phyloP scores from a whole-genome alignment of 2,888 invertebrate genomes.

The Hermaeophaga mercurialis region DNA sequence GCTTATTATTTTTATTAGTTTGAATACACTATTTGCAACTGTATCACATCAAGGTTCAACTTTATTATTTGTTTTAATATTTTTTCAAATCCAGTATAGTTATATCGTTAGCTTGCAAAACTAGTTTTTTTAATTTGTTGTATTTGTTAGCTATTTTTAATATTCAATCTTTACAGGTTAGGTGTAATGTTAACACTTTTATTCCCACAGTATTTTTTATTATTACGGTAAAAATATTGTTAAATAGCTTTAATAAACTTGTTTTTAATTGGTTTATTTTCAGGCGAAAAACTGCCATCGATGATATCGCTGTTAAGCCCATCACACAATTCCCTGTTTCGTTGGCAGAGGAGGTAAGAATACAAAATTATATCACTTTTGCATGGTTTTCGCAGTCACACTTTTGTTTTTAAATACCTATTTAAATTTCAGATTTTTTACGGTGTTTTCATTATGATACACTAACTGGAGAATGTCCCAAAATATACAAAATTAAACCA shows the following conservation, averaged over 20 bases:
- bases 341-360: conserved; percentile 80
- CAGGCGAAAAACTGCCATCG: conserved; percentile 72
- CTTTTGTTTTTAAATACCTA: too few relatives aligned
- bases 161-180: conserved; percentile 33
- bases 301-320: conserved; percentile 89
- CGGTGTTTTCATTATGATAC: too few relatives aligned
- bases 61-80: conserved; percentile 43
- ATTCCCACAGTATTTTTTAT: conserved; percentile 48
- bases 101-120: conserved; percentile 40
- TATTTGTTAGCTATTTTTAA: conserved; percentile 20
- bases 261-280: conserved; percentile 30
- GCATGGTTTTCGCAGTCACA: too few relatives aligned
- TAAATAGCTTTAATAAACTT: conserved; percentile 17
- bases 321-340: conserved; percentile 83
- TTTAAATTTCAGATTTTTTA: too few relatives aligned
- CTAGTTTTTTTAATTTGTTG: conserved; percentile 43
- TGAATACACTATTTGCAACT: conserved; percentile 19
- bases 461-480: too few relatives aligned
- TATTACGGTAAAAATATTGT: conserved; percentile 43
- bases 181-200: conserved; percentile 46
- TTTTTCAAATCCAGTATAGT: conserved; percentile 37
- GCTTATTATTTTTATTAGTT: conserved; percentile 18
- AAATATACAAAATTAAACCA: too few relatives aligned
- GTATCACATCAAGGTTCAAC: conserved; percentile 38
- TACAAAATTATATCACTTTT: background rate